Evolutionary conservation across 2,797 vertebrate genomes (phyloP).

Genomic region (Protonibea diacanthus): DNA sequence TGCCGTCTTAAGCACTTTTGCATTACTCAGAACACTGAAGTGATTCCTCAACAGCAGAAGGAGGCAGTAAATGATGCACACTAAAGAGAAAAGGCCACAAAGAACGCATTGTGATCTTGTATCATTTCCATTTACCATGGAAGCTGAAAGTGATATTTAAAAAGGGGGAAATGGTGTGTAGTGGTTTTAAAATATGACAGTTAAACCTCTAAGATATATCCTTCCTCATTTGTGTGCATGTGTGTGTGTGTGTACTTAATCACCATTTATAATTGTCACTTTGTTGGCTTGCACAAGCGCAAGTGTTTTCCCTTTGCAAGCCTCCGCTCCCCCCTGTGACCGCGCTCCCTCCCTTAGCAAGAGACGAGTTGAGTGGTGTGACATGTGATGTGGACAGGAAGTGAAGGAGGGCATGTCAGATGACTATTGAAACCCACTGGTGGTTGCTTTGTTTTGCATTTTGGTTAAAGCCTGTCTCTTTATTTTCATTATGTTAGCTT

Average conservation of each 20-base stretch:
- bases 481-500: background rate
- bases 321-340: background rate
- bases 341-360: background rate
- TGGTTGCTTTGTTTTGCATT: slow-evolving; percentile 26
- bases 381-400: slow-evolving; percentile 10
- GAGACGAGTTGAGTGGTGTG: background rate
- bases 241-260: background rate
- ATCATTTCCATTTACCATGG: background rate
- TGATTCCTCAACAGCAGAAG: background rate
- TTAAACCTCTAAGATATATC: background rate
- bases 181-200: slow-evolving; percentile 14
- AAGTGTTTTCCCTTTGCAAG: slow-evolving; percentile 3
- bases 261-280: background rate
- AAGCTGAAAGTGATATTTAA: background rate
- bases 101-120: background rate
- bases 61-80: slow-evolving; percentile 3
- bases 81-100: background rate
- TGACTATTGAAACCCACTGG: slow-evolving; percentile 6
- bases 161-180: background rate
- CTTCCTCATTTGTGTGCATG: background rate
- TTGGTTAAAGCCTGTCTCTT: background rate
- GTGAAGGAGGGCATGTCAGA: slow-evolving; percentile 13
- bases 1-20: slow-evolving; percentile 12
- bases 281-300: background rate
- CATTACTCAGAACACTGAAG: slow-evolving; percentile 31